Conservation (phyloP, 2,888 invertebrate species). For the Cancer borealis region DNA sequence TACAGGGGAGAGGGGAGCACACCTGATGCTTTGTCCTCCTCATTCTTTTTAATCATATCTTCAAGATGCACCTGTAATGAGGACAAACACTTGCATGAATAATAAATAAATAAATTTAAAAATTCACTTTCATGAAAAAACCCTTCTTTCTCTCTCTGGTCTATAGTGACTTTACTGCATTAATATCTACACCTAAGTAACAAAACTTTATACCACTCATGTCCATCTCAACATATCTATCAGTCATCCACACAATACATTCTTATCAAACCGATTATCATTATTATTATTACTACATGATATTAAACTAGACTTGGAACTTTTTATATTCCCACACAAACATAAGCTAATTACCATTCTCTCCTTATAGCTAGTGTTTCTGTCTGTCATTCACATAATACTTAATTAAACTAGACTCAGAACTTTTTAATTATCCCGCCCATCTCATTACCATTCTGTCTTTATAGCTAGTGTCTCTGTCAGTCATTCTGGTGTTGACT, state of each 20-base stretch:
- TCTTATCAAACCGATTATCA: too few species aligned
- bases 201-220: not conserved
- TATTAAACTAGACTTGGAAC: too few species aligned
- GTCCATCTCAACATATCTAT: not conserved
- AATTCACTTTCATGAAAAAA: not conserved
- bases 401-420: too few species aligned
- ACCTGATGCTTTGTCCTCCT: conserved; percentile 56
- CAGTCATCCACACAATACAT: too few species aligned
- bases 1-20: conserved; percentile 53
- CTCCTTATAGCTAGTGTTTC: too few species aligned
- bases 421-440: too few species aligned
- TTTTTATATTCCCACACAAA: too few species aligned
- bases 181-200: not conserved
- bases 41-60: conserved; percentile 38
- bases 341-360: too few species aligned
- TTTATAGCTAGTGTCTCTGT: conserved; percentile 44
- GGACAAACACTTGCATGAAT: not conserved
- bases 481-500: conserved; percentile 50
- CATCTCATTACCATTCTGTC: conserved; percentile 56
- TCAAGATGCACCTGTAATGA: conserved; percentile 42
- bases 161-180: not conserved
- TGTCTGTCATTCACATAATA: too few species aligned
- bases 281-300: too few species aligned
- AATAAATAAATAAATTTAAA: not conserved
- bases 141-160: not conserved